These are phyloP conservation scores for Lacerta agilis DNA, from an alignment of 2,797 vertebrate genomes.

Conservation along the genomic window DNA sequence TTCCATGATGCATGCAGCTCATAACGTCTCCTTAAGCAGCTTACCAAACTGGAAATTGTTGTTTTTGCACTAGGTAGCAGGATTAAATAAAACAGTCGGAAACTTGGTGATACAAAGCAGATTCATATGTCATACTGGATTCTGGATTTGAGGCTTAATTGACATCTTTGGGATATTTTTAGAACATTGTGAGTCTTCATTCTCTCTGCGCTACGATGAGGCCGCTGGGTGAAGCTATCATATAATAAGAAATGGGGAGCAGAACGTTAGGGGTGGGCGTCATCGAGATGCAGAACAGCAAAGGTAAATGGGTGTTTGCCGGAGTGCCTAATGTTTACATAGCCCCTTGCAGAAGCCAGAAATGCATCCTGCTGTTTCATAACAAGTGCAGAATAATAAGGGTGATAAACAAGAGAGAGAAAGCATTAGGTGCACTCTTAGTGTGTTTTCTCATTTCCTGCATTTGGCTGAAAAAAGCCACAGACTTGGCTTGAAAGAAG, in stretches of 20 bases:
- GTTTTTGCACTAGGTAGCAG: background rate
- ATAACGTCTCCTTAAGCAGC: background rate
- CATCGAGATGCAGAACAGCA: background rate
- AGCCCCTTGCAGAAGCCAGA: background rate
- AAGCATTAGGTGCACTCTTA: background rate
- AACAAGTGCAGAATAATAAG: background rate
- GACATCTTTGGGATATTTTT: background rate
- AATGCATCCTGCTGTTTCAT: background rate
- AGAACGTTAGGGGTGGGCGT: background rate
- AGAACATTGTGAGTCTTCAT: constrained; percentile 2
- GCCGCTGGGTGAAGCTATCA: background rate
- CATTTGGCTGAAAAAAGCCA: background rate
- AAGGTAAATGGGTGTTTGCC: constrained; percentile 12
- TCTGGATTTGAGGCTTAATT: background rate
- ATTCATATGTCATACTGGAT: background rate
- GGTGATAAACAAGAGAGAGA: constrained; percentile 6
- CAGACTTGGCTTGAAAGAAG: background rate
- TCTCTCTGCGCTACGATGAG: background rate
- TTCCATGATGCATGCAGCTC: background rate
- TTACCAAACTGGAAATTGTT: background rate
- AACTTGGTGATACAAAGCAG: background rate
- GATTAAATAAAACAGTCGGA: background rate
- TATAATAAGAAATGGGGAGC: constrained; percentile 1
- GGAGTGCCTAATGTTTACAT: constrained; percentile 11
- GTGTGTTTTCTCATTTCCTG: background rate